These are phyloP conservation scores for Ctena decussata DNA, from an alignment of 2,888 invertebrate species.

Conservation along the genomic window DNA sequence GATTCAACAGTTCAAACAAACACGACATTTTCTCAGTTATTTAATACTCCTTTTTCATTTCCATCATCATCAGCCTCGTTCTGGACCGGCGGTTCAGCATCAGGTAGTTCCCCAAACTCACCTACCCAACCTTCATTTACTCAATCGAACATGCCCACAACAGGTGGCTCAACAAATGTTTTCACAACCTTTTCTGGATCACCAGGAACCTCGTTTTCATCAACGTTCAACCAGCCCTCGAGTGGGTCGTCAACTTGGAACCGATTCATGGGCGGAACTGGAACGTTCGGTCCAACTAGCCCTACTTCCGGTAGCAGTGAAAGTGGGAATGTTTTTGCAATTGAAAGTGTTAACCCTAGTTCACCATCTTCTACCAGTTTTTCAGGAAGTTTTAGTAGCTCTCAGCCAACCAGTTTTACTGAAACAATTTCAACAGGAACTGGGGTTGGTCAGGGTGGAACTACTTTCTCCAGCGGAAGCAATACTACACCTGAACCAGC, in stretches of 20 bases:
- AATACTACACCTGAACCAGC: neutral
- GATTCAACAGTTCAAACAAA: neutral
- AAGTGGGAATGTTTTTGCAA: neutral
- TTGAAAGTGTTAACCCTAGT: neutral
- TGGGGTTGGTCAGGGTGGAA: neutral
- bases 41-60: neutral
- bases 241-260: neutral
- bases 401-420: neutral
- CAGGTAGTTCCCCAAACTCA: neutral
- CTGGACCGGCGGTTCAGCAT: constrained; percentile 13
- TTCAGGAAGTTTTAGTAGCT: neutral
- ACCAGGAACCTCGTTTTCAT: neutral
- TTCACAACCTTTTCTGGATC: neutral
- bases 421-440: neutral
- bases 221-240: neutral
- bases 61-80: constrained; percentile 36
- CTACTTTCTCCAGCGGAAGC: neutral
- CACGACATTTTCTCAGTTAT: neutral
- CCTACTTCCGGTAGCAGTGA: neutral
- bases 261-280: neutral
- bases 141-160: neutral
- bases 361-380: neutral
- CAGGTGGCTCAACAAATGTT: neutral
- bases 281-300: neutral
- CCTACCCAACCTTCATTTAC: neutral